Percentiles rank a stretch among this genome's conserved stretches.
phyloP scores from a whole-genome alignment of 2,113 vertebrate genomes.

The Cavia aperea region DNA sequence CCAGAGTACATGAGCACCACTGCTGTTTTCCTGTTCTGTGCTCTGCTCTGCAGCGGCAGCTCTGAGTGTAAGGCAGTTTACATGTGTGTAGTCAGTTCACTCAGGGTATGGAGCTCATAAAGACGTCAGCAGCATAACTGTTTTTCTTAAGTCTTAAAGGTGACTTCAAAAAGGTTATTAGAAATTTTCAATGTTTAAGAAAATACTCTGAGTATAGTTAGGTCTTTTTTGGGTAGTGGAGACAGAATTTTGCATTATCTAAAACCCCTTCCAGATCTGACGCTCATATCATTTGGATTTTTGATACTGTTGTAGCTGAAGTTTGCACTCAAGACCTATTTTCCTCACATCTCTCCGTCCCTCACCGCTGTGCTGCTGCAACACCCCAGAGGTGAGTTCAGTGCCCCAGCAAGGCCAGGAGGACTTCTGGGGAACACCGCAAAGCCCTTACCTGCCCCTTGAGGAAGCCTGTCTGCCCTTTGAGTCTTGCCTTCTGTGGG shows the following conservation, averaged over 20 bases:
- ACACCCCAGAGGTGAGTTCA: slow-evolving; percentile 80
- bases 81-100: background rate
- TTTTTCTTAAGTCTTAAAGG: slow-evolving; percentile 10
- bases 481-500: background rate
- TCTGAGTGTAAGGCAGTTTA: background rate
- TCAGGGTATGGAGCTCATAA: background rate
- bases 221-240: background rate
- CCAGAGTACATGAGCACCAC: background rate
- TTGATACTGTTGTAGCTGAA: slow-evolving; percentile 76
- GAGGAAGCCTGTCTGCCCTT: no score
- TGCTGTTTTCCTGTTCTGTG: background rate
- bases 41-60: background rate
- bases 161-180: slow-evolving; percentile 10
- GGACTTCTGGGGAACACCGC: background rate
- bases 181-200: slow-evolving; percentile 2
- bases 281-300: background rate
- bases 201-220: background rate
- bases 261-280: background rate
- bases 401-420: background rate
- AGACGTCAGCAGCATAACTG: background rate
- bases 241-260: background rate
- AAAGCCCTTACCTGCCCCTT: background rate
- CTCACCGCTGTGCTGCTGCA: slow-evolving; percentile 79
- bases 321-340: slow-evolving; percentile 85
- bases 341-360: slow-evolving; percentile 77